A percentile compares a stretch with the other conserved stretches of the same genome.
Evolutionary conservation across 2,797 vertebrate species (phyloP).

Genomic region (Miichthys miiuy): DNA sequence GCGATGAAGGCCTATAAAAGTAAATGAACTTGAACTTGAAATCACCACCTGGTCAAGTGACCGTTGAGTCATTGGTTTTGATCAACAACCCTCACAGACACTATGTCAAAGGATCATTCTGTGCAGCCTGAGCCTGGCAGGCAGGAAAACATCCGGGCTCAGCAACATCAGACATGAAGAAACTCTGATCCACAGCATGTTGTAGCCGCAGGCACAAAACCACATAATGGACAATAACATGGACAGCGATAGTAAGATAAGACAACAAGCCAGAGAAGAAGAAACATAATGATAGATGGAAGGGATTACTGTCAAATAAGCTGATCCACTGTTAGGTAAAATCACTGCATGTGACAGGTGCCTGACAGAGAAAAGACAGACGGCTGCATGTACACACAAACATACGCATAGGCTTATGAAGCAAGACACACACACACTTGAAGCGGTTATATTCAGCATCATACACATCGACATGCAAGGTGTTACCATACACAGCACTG

Average conservation of each 20-base stretch:
- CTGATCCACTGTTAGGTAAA: constrained; percentile 40
- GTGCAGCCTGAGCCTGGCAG: constrained; percentile 5
- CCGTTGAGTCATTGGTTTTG: constrained; percentile 23
- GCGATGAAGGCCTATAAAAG: constrained; percentile 27
- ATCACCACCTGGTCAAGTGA: background rate
- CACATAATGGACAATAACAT: constrained; percentile 45
- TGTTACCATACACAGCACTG: background rate
- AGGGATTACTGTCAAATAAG: constrained; percentile 52
- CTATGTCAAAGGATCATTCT: constrained; percentile 10
- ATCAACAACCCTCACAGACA: constrained; percentile 31
- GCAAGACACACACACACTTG: background rate
- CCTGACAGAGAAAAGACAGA: constrained; percentile 37
- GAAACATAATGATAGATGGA: constrained; percentile 48
- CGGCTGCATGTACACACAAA: constrained; percentile 18
- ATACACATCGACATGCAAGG: background rate
- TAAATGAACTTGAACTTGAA: constrained; percentile 44
- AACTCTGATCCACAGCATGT: constrained; percentile 17
- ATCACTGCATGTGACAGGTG: constrained; percentile 41
- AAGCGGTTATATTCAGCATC: constrained; percentile 6
- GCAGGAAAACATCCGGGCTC: constrained; percentile 25
- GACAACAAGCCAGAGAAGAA: constrained; percentile 39
- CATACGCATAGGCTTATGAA: background rate
- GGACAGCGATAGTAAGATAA: constrained; percentile 52
- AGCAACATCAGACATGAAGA: constrained; percentile 4
- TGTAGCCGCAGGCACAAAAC: constrained; percentile 32